Percentiles rank a stretch among this genome's conserved stretches.
phyloP scores from a whole-genome alignment of 2,888 invertebrate species.

The Acanthoscelides obtectus region DNA sequence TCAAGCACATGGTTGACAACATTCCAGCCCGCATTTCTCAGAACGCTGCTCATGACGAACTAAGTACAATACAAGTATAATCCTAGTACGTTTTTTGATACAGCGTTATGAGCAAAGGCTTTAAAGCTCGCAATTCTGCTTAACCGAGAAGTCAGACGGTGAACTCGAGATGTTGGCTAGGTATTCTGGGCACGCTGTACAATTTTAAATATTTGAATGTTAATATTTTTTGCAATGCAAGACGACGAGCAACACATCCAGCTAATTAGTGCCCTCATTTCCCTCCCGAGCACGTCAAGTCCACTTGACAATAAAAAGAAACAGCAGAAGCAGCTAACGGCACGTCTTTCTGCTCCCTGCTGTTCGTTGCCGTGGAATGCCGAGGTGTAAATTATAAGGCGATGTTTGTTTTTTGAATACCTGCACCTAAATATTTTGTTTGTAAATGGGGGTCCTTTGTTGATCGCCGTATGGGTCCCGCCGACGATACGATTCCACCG shows the following conservation, averaged over 20 bases:
- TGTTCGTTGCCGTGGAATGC: constrained; percentile 27
- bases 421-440: constrained; percentile 36
- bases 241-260: not conserved
- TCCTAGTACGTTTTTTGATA: no score
- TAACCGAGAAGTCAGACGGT: no score
- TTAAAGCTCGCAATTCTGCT: no score
- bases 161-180: no score
- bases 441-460: constrained; percentile 36
- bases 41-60: no score
- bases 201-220: no score
- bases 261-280: not conserved
- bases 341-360: constrained; percentile 20
- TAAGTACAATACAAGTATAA: no score
- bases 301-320: constrained; percentile 9
- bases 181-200: no score
- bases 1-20: no score
- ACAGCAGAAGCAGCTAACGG: constrained; percentile 5
- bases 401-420: constrained; percentile 35
- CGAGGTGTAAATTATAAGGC: constrained; percentile 37
- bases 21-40: no score
- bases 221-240: no score
- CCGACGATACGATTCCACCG: not conserved
- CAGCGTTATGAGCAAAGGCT: no score
- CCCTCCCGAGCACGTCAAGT: not conserved
- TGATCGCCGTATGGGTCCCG: constrained; percentile 28